Evolutionary conservation across 2,113 vertebrate genomes (phyloP), one percentile per base, ranked within the genome.

Genomic region (Sinocyclocheilus anshuiensis): DNA sequence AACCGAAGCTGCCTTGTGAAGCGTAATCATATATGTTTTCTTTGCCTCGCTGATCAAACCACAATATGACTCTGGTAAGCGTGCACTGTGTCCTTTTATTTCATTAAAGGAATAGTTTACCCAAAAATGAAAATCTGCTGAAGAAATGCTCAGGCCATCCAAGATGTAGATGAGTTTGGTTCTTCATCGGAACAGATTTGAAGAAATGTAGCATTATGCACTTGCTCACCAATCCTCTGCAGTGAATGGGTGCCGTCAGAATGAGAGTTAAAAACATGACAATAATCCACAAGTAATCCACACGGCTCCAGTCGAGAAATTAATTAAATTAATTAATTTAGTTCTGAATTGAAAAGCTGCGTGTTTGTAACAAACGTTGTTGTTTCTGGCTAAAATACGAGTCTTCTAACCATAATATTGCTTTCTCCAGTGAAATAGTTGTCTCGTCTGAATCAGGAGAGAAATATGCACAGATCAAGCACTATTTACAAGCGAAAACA

Each of bases 21-120:
- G 94, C 92, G 87, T 92, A 91, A 95, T 95, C 93, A 91, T 87
- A 92, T 91, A 90, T 88, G 89, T 77, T 90, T 84, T 84, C 81
- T 82, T 90, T 89, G 93, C 90, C 92, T 91, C 92, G 92, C 78
- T 91, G 95, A 95, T 95, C 94, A 95, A 94, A 94, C 93, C 87
- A 86, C 91, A 91, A 29, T 74, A 88, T 89, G 36, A 61, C 81
- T 65, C 71, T 36, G 42, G 72, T 77, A 65, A 55, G 36, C 16
- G 0, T 71, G 16, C 36, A 12, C 22, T 42, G 18, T 36, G 53
- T 55, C 5, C 53, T 55, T 55, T 55, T 20, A 55, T 55, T 55
- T 55, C 53, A 10, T 61, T 61, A 61, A 61, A 61, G 57, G 57
- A 10, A 22, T n/a, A n/a, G 57, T n/a, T 61, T 3, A 61, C 2